Evolutionary conservation across 2,113 vertebrate genomes (phyloP).

Genomic region (Clinocottus analis): DNA sequence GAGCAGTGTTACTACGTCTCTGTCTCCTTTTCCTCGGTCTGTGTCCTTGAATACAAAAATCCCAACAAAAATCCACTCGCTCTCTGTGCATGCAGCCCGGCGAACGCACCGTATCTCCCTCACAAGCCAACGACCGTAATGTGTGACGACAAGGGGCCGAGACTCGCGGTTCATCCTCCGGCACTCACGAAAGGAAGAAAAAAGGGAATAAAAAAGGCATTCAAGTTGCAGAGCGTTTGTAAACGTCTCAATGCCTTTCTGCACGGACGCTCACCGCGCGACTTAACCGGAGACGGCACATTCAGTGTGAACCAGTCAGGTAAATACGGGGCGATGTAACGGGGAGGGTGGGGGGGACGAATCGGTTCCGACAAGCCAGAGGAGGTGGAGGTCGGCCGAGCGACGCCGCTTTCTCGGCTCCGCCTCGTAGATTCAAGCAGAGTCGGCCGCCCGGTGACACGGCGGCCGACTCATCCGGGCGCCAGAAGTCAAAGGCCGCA

Average conservation of each 20-base stretch:
- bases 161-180: constrained; percentile 31
- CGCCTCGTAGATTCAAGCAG: background rate
- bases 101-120: background rate
- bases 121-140: constrained; percentile 6
- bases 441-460: background rate
- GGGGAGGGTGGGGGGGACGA: constrained; percentile 17
- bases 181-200: background rate
- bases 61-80: background rate
- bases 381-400: constrained; percentile 12
- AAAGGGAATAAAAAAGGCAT: background rate
- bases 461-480: constrained; percentile 28
- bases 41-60: constrained; percentile 4
- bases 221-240: no score
- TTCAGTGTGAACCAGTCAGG: constrained; percentile 41
- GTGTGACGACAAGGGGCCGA: constrained; percentile 44
- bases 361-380: constrained; percentile 42
- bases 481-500: constrained; percentile 18
- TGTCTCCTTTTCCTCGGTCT: background rate
- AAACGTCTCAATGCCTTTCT: constrained; percentile 40
- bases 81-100: background rate
- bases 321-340: constrained; percentile 27
- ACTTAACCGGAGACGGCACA: constrained; percentile 45
- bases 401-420: background rate
- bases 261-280: constrained; percentile 14
- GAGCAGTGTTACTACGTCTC: no score